These are phyloP conservation scores for Tolmerus cingulatus DNA, from an alignment of 2,888 invertebrate species.

Conservation along the genomic window DNA sequence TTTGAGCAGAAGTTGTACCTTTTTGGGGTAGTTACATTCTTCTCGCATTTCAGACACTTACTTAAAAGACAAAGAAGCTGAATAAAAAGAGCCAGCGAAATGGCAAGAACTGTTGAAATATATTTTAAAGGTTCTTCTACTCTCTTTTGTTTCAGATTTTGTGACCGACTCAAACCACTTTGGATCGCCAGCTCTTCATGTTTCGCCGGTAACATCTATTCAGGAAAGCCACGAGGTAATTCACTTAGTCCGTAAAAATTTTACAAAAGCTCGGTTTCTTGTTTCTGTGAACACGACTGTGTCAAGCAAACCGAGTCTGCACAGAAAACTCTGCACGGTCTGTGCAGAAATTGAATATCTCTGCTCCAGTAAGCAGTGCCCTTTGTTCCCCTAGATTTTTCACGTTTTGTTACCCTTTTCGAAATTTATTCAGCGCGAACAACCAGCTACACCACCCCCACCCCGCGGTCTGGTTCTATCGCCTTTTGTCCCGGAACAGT, in stretches of 20 bases:
- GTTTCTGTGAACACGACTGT: neutral
- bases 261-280: constrained; percentile 27
- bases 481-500: neutral
- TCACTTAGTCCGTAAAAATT: neutral
- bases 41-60: neutral
- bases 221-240: constrained; percentile 38
- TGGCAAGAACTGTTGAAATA: constrained; percentile 17
- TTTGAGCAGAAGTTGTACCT: neutral
- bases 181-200: constrained; percentile 32
- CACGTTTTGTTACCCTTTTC: neutral
- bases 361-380: neutral
- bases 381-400: neutral
- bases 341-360: constrained; percentile 21
- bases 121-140: neutral
- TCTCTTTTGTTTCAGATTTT: constrained; percentile 18
- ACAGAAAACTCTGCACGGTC: neutral
- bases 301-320: neutral
- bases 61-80: neutral
- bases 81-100: neutral
- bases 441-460: neutral
- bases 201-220: constrained; percentile 35
- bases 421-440: neutral
- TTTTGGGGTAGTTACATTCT: neutral
- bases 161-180: neutral
- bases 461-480: neutral